phyloP scores from a whole-genome alignment of 2,888 invertebrate species.

The Leucoptera coffeella region DNA sequence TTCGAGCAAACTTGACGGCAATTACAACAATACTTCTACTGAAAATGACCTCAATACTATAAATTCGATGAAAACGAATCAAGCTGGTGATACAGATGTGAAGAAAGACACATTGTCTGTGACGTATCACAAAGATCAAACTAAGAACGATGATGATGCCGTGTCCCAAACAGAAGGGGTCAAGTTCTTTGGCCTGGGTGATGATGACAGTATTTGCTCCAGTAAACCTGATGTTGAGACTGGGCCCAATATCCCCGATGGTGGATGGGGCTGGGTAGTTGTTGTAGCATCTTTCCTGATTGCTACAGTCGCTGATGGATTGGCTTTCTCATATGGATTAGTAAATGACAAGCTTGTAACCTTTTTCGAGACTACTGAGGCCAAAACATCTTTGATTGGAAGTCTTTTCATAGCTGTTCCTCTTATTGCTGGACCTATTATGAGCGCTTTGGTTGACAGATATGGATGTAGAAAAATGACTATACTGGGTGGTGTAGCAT shows the following conservation, averaged over 20 bases:
- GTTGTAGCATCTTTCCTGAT: slow-evolving; percentile 80
- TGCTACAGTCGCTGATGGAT: slow-evolving; percentile 86
- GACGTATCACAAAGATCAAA: slow-evolving; percentile 18
- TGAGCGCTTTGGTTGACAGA: slow-evolving; percentile 78
- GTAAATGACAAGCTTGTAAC: slow-evolving; percentile 73
- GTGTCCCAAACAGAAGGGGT: slow-evolving; percentile 41
- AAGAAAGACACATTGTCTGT: slow-evolving; percentile 21
- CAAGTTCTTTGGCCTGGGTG: slow-evolving; percentile 46
- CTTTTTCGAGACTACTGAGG: slow-evolving; percentile 71
- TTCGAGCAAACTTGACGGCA: slow-evolving; percentile 22
- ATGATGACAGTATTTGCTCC: slow-evolving; percentile 43
- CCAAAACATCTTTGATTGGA: slow-evolving; percentile 83
- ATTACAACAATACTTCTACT: slow-evolving; percentile 14
- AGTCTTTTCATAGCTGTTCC: slow-evolving; percentile 88
- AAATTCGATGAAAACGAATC: slow-evolving; percentile 31
- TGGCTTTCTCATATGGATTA: slow-evolving; percentile 89
- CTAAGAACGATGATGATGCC: slow-evolving; percentile 27
- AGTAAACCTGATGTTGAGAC: slow-evolving; percentile 20
- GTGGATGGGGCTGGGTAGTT: slow-evolving; percentile 91
- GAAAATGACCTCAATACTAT: slow-evolving; percentile 29
- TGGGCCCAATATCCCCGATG: slow-evolving; percentile 66
- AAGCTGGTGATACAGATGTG: slow-evolving; percentile 9
- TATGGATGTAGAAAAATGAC: slow-evolving; percentile 78
- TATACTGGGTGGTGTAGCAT: slow-evolving; percentile 64
- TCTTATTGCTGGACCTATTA: slow-evolving; percentile 74